These are phyloP conservation scores for Nesidiocoris tenuis DNA, from an alignment of 2,888 invertebrate genomes.

Conservation along the genomic window DNA sequence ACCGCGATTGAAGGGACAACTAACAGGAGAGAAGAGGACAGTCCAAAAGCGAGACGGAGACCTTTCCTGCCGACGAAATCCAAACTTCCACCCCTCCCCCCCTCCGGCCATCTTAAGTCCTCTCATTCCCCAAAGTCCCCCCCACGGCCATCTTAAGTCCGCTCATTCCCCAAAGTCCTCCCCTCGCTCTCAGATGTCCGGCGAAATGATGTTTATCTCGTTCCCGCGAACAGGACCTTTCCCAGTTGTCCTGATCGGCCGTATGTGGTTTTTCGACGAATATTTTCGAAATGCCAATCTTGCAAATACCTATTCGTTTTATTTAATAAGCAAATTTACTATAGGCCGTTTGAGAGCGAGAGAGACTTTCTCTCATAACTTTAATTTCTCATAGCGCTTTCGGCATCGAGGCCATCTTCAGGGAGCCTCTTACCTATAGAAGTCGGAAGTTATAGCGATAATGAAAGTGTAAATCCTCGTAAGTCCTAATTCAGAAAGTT, in stretches of 20 bases:
- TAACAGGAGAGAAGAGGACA: background rate
- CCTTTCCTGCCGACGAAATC: background rate
- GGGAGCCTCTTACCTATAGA: too few species aligned
- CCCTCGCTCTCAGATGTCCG: background rate
- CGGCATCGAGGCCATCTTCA: too few species aligned
- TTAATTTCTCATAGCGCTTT: too few species aligned
- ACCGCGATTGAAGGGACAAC: conserved; percentile 26
- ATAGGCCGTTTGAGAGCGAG: too few species aligned
- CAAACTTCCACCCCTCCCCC: too few species aligned
- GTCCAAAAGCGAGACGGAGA: background rate
- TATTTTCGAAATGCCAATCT: background rate
- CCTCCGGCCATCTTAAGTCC: background rate
- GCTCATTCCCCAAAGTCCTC: background rate
- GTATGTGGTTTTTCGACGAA: background rate
- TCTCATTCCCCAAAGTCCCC: background rate
- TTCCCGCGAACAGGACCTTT: background rate
- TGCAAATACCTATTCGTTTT: background rate
- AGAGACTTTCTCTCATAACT: too few species aligned
- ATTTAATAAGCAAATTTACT: background rate
- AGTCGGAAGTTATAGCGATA: too few species aligned
- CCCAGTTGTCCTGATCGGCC: background rate
- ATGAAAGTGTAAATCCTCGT: too few species aligned
- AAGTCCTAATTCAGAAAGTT: too few species aligned
- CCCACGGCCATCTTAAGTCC: background rate
- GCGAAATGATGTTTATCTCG: background rate